Conservation (phyloP, 2,113 vertebrate species). For the Cryptotis parvus region DNA sequence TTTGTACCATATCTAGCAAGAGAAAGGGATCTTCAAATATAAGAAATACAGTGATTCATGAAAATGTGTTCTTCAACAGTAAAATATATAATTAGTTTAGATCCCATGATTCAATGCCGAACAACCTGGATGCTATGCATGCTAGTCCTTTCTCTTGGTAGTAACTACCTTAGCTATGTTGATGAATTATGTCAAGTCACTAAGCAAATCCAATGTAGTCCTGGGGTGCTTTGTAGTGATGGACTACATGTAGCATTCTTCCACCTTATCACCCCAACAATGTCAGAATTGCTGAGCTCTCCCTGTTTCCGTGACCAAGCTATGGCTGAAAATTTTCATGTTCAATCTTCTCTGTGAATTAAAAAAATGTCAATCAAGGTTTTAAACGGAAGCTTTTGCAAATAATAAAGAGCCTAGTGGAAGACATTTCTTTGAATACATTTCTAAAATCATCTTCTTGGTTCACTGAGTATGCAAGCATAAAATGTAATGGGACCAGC, state of each 20-base stretch:
- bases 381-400: conserved; percentile 52
- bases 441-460: conserved; percentile 57
- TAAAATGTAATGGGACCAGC: conserved; percentile 45
- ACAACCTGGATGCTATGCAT: not conserved
- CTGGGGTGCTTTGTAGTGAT: not conserved
- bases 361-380: conserved; percentile 48
- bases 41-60: not conserved
- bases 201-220: not conserved
- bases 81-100: not conserved
- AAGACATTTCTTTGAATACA: too few species aligned
- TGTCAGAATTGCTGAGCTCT: not conserved
- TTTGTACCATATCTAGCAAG: not conserved
- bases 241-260: not conserved
- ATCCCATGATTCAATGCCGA: not conserved
- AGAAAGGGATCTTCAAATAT: not conserved
- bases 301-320: not conserved
- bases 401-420: conserved; percentile 58
- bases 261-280: not conserved
- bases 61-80: conserved; percentile 27
- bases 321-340: conserved; percentile 17
- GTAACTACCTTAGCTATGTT: not conserved
- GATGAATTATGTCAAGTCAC: not conserved
- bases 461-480: conserved; percentile 18
- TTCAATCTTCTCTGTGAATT: conserved; percentile 40
- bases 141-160: not conserved